Base-by-base conservation (phyloP, 2,888 invertebrate species). In the Drosophila flavopinicola region DNA sequence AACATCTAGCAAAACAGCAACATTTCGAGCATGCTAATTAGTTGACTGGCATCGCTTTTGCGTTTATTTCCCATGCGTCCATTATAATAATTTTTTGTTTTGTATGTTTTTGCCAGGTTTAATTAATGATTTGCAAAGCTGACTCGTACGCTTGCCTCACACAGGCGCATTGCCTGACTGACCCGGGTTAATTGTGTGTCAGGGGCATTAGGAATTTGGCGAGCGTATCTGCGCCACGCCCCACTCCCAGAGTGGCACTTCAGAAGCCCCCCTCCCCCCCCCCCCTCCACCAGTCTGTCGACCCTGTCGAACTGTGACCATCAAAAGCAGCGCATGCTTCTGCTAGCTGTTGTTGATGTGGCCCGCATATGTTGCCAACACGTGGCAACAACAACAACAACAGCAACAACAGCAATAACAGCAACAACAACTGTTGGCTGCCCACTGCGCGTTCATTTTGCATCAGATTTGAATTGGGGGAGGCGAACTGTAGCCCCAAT, bases 121-220 rank as follows among this genome's bases (percentile, higher is more conserved):
- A 80, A 80, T 79, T 79, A 83, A 80, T 80, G 84, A 79, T 79
- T 79, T 67, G 77, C 71, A 61, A 74, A 71, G 74, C 83, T 79
- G 57, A 44, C 65, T 60, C 48, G 58, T 60, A 42, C 33, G 57
- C 27, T 42, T 48, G 58, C 48, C 56, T 39, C 52, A 11, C 27
- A 23, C 52, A 51, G 42, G 29, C 45, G 29, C 52, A 47, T 41
- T 37, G 24, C 9, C 24, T 11, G 9, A 9, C 25, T 33, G 44
- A 27, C 37, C 56, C 44, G 66, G 66, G 66, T 66, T 74, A 79
- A 83, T 83, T 83, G 79, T 64, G 71, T 83, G 79, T 83, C 75
- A 64, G 77, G 64, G 71, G 66, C 78, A 71, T 66, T 65, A 57
- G 72, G 41, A 67, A 72, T 67, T 71, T 35, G 69, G 58, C 64